These are phyloP conservation scores for Ypsolopha scabrella DNA, from an alignment of 2,888 invertebrate genomes.

Conservation along the genomic window DNA sequence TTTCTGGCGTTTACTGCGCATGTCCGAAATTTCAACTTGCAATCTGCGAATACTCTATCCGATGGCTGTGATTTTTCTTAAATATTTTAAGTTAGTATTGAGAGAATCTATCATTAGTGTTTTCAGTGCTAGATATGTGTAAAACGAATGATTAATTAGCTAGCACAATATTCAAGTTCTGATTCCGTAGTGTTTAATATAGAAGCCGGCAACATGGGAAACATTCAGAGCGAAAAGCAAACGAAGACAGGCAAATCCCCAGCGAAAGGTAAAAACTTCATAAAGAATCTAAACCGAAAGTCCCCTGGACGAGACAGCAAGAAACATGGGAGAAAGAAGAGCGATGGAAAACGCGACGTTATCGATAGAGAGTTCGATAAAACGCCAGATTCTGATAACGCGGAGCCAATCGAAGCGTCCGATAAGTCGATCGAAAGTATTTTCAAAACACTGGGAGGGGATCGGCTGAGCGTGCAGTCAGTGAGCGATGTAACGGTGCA, in stretches of 20 bases:
- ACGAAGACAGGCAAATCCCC: slow-evolving; percentile 66
- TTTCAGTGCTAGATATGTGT: no score
- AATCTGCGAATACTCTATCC: neutral
- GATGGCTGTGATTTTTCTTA: slow-evolving; percentile 1
- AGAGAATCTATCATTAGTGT: no score
- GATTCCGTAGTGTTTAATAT: neutral
- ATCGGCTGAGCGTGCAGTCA: slow-evolving; percentile 5
- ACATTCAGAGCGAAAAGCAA: slow-evolving; percentile 65
- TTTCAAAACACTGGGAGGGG: no score
- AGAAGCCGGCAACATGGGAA: slow-evolving; percentile 52
- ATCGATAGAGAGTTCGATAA: slow-evolving; percentile 41
- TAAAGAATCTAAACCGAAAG: slow-evolving; percentile 60
- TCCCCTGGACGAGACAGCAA: slow-evolving; percentile 50
- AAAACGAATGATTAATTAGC: no score
- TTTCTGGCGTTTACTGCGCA: slow-evolving; percentile 1
- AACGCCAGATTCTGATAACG: slow-evolving; percentile 62
- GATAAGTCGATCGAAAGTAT: slow-evolving; percentile 26
- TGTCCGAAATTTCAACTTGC: neutral
- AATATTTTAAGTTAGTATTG: neutral
- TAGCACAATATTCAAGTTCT: neutral
- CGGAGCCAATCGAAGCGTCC: slow-evolving; percentile 50
- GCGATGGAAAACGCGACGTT: slow-evolving; percentile 41
- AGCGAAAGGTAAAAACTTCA: slow-evolving; percentile 68
- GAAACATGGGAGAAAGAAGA: slow-evolving; percentile 54
- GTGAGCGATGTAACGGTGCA: slow-evolving; percentile 54